Percentiles rank a stretch among this genome's conserved stretches.
Evolutionary conservation across 2,113 vertebrate genomes (phyloP).

Genomic region (Brachypteracias leptosomus): DNA sequence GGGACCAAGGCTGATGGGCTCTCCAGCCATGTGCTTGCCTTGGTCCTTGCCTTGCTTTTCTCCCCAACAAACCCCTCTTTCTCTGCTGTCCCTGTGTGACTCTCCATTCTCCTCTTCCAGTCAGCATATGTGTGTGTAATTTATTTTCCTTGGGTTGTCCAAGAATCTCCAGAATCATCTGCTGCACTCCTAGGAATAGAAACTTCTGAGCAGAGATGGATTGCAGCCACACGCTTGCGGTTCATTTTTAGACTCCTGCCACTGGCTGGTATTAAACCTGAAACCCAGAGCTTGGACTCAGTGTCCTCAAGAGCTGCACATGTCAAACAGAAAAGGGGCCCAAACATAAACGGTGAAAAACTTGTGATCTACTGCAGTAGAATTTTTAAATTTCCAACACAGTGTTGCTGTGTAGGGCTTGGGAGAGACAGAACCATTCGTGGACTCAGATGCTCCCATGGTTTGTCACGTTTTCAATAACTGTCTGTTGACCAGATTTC

Average conservation of each 20-base stretch:
- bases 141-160: background rate
- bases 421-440: background rate
- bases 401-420: fast-evolving
- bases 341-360: background rate
- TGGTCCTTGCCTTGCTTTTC: background rate
- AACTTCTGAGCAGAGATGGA: background rate
- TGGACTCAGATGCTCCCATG: background rate
- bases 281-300: fast-evolving
- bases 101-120: background rate
- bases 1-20: background rate
- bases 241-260: background rate
- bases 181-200: background rate
- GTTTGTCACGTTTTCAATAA: background rate
- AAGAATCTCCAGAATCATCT: background rate
- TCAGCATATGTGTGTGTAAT: background rate
- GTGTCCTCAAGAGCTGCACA: background rate
- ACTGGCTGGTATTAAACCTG: background rate
- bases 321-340: background rate
- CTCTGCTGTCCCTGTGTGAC: background rate
- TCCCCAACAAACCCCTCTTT: background rate
- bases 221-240: background rate
- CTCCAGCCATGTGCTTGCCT: background rate
- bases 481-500: fast-evolving
- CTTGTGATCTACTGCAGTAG: background rate
- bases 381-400: background rate